Evolutionary conservation across 2,113 vertebrate genomes (phyloP).

Genomic region (Laterallus jamaicensis): DNA sequence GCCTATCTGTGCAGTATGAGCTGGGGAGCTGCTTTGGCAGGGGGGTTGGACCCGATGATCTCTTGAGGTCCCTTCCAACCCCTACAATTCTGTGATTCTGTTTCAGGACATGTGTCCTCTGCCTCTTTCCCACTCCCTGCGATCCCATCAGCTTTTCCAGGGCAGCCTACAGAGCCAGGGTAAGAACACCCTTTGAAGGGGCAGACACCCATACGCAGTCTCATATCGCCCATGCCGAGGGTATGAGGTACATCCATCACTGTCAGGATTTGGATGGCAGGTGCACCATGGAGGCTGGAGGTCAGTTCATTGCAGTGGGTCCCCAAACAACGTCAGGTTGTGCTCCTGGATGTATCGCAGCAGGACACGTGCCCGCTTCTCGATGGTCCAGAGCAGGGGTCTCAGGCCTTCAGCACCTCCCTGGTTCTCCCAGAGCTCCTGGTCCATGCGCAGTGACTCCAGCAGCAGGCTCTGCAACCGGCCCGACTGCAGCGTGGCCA

Average conservation of each 20-base stretch:
- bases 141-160: not conserved
- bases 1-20: too few species aligned
- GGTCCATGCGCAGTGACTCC: conserved; percentile 80
- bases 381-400: conserved; percentile 73
- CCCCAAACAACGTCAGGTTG: conserved; percentile 70
- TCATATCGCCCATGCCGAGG: fast-evolving
- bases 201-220: not conserved
- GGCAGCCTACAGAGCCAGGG: not conserved
- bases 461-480: conserved; percentile 84
- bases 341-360: conserved; percentile 79
- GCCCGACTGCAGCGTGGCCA: conserved; percentile 81
- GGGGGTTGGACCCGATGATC: too few species aligned
- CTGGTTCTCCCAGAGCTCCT: conserved; percentile 85
- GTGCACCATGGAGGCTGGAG: fast-evolving
- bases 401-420: conserved; percentile 76
- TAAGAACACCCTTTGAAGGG: not conserved
- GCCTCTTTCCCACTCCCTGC: not conserved
- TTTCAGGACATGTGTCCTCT: not conserved
- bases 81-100: too few species aligned
- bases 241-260: fast-evolving
- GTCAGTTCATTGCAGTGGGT: not conserved
- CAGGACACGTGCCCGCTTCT: conserved; percentile 77
- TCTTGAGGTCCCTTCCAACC: too few species aligned
- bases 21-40: too few species aligned
- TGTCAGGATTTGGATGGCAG: not conserved